Percentiles rank a stretch among this genome's conserved stretches.
Conservation (phyloP, 92 coral and sea anemone species). For the Epizoanthus rinbou region DNA sequence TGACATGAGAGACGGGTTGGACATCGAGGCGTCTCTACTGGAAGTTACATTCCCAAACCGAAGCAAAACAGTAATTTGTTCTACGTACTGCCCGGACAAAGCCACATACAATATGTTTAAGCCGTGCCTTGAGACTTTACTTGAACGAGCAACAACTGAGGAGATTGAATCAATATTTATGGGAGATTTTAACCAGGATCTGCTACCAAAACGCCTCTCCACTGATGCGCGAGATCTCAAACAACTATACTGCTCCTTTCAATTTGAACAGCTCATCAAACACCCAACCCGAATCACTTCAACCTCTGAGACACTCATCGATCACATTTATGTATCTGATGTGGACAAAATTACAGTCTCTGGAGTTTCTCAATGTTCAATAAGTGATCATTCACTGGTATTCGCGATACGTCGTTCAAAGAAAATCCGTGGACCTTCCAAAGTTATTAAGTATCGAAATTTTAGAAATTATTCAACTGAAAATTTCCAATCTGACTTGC, state of each 20-base stretch:
- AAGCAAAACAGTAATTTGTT: constrained; percentile 19
- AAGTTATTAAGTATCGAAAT: constrained; percentile 21
- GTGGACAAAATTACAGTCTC: too few relatives aligned
- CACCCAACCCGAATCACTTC: neutral
- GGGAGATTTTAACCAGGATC: constrained; percentile 42
- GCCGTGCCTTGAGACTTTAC: neutral
- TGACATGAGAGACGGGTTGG: neutral
- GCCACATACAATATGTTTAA: constrained; percentile 6
- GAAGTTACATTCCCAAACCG: constrained; percentile 28
- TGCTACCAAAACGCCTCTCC: constrained; percentile 42
- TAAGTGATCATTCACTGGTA: too few relatives aligned
- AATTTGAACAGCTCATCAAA: constrained; percentile 44
- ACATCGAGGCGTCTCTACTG: constrained; percentile 19
- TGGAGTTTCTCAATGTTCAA: too few relatives aligned
- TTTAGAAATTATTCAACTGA: constrained; percentile 25
- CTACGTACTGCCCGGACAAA: constrained; percentile 39
- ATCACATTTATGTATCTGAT: neutral
- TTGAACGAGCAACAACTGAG: constrained; percentile 20
- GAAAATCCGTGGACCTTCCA: constrained; percentile 12
- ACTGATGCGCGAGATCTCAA: constrained; percentile 33
- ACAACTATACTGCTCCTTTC: constrained; percentile 33
- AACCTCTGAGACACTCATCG: neutral
- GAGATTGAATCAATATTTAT: constrained; percentile 14
- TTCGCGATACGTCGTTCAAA: constrained; percentile 5
- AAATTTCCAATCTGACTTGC: constrained; percentile 27